These are phyloP conservation scores for Aulostomus chinensis DNA, from an alignment of 2,797 vertebrate genomes.

Conservation along the genomic window DNA sequence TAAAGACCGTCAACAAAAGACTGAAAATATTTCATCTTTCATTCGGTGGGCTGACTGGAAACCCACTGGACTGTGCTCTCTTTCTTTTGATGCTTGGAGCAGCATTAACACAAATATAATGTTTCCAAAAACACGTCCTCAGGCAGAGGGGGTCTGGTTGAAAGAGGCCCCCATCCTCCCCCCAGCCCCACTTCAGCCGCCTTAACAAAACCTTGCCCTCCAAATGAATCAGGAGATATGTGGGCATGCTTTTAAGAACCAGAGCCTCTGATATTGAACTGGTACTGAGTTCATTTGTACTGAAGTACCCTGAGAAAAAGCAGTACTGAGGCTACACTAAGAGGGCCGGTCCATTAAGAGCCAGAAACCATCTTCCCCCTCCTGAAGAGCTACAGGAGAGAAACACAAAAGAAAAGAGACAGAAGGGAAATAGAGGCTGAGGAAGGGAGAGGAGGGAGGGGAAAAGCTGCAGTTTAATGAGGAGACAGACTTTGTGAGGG, in stretches of 20 bases:
- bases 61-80: too few species aligned
- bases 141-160: slow-evolving; percentile 68
- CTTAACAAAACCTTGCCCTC: slow-evolving; percentile 29
- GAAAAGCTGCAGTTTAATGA: slow-evolving; percentile 58
- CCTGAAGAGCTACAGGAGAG: slow-evolving; percentile 5
- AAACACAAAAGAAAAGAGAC: slow-evolving; percentile 27
- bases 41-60: too few species aligned
- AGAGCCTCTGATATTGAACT: slow-evolving; percentile 73
- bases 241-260: slow-evolving; percentile 63
- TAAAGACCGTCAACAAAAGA: too few species aligned
- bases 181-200: not conserved
- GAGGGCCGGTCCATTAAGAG: slow-evolving; percentile 57
- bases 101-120: slow-evolving; percentile 75
- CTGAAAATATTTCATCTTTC: too few species aligned
- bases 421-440: slow-evolving; percentile 10
- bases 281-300: slow-evolving; percentile 71
- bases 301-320: slow-evolving; percentile 60
- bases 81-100: slow-evolving; percentile 52
- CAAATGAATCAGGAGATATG: slow-evolving; percentile 52
- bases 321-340: slow-evolving; percentile 40
- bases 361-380: slow-evolving; percentile 30
- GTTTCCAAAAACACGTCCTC: slow-evolving; percentile 53
- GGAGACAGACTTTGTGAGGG: slow-evolving; percentile 41
- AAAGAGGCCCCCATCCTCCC: slow-evolving; percentile 57
- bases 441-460: not conserved